Base-by-base conservation (phyloP, 2,797 vertebrate genomes). In the Dendrocincla fuliginosa region DNA sequence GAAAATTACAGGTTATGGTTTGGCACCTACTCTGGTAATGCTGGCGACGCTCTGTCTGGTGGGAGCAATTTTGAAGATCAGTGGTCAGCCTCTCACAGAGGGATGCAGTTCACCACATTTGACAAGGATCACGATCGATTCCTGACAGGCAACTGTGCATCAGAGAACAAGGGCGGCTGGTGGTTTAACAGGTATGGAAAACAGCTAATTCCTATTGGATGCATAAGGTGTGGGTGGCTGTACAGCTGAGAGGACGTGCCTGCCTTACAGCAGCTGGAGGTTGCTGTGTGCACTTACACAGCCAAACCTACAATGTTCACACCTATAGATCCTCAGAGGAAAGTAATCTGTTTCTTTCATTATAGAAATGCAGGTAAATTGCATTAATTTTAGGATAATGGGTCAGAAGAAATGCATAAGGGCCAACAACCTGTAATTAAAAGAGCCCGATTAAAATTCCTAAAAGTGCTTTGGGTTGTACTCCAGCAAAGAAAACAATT, bases 61-160 rank as follows among this genome's bases (percentile, higher is more conserved):
- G 98, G 98, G 16, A 96, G 96, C 20, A 98, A 97, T 57, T 98
- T 98, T 98, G 98, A 98, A 91, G 97, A 98, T 65, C 98, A 98
- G 95, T 99, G 99, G 99, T 99, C 99, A 42, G 97, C 98, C 69
- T 98, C 98, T 44, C 98, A 98, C 93, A 98, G 97, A 49, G 98
- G 99, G 76, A 99, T 99, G 99, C 98, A 98, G 65, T 99, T 99
- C 97, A 99, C 98, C 97, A 99, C 99, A 57, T 97, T 85, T 69
- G 99, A 99, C 93, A 98, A 98, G 97, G 99, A 99, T 90, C 98
- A 99, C 3, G 99, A 99, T 92, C 98, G 98, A 61, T 99, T 98
- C 96, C 92, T 97, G 77, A 97, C 98, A 69, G 99, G 99, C 93
- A 99, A 96, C 97, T 99, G 99, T 86, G 98, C 99, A 6, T 65